Conservation (phyloP, 2,888 invertebrate genomes). For the Cephonodes hylas region DNA sequence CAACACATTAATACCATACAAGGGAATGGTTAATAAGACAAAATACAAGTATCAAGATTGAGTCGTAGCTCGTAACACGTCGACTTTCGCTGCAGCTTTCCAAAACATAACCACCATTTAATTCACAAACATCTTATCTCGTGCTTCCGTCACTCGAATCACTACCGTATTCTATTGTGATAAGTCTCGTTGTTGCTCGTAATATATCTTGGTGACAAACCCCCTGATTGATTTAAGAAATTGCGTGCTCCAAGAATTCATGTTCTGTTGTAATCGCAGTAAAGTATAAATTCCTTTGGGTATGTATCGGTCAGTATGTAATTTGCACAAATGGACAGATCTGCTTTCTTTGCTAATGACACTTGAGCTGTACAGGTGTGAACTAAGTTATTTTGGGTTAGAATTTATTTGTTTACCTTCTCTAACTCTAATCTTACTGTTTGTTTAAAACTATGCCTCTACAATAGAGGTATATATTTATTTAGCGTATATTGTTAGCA, state of each 20-base stretch:
- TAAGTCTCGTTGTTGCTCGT: constrained; percentile 19
- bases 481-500: too few species aligned
- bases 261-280: constrained; percentile 20
- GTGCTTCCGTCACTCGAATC: constrained; percentile 22
- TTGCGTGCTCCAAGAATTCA: constrained; percentile 6
- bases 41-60: constrained; percentile 56
- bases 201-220: constrained; percentile 12
- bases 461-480: too few species aligned
- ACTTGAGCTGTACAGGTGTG: constrained; percentile 29
- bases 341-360: constrained; percentile 61
- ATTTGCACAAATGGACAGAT: constrained; percentile 31
- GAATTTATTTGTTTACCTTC: too few species aligned
- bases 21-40: constrained; percentile 12
- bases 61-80: constrained; percentile 51
- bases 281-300: constrained; percentile 38
- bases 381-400: not conserved
- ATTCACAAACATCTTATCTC: constrained; percentile 44
- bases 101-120: constrained; percentile 56
- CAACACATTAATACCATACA: constrained; percentile 28
- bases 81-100: constrained; percentile 78
- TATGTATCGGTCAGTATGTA: constrained; percentile 28
- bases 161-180: constrained; percentile 18
- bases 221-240: constrained; percentile 5
- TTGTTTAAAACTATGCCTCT: too few species aligned
- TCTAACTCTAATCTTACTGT: too few species aligned